Conservation (phyloP, 92 coral and sea anemone species). For the Scolanthus callimorphus region DNA sequence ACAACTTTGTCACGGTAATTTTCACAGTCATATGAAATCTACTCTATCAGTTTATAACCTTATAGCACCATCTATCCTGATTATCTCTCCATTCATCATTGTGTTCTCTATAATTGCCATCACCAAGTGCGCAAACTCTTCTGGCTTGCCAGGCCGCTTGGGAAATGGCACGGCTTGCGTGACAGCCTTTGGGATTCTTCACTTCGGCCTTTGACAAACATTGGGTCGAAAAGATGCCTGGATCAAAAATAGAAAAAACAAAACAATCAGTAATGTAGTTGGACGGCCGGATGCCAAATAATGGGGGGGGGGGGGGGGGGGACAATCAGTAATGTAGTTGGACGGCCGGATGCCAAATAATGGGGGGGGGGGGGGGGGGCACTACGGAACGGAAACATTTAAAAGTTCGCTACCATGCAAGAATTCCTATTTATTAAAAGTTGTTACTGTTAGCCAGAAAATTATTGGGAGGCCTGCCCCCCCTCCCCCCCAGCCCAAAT, state of each 20-base stretch:
- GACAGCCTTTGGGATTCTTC: conserved; percentile 47
- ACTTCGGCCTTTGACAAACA: conserved; percentile 64
- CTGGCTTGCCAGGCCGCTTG: conserved; percentile 73
- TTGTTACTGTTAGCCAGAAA: too few species aligned
- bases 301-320: too few species aligned
- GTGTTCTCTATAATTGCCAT: conserved; percentile 82
- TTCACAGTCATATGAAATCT: too few species aligned
- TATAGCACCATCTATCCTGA: conserved; percentile 86
- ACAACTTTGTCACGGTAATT: too few species aligned
- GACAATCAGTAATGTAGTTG: not conserved
- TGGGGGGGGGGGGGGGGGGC: too few species aligned
- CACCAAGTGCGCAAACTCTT: conserved; percentile 89
- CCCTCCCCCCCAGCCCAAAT: too few species aligned
- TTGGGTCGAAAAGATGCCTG: conserved; percentile 87
- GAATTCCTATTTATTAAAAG: too few species aligned
- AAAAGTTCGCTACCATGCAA: too few species aligned
- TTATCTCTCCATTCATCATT: conserved; percentile 86
- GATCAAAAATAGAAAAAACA: not conserved
- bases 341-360: too few species aligned
- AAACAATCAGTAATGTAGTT: not conserved
- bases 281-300: too few species aligned
- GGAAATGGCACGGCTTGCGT: conserved; percentile 80
- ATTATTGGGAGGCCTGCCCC: too few species aligned
- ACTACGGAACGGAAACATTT: too few species aligned
- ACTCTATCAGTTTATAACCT: conserved; percentile 45